Evolutionary conservation across 1,140 invertebrate genomes (phyloP).

Genomic region (Dryas iulia): DNA sequence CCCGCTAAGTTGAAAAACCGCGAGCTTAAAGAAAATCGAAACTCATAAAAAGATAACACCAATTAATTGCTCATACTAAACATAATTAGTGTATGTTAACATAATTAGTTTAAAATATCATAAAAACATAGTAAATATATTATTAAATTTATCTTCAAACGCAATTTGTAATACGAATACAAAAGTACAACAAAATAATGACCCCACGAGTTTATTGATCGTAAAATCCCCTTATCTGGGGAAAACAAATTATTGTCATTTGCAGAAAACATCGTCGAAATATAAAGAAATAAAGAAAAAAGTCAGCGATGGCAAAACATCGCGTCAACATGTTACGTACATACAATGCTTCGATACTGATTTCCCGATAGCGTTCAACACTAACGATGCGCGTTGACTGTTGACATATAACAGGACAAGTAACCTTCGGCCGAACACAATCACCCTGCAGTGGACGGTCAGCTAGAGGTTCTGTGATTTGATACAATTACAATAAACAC

Average conservation of each 20-base stretch:
- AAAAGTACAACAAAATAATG: neutral
- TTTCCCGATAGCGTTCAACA: constrained; percentile 22
- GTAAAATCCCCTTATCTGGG: neutral
- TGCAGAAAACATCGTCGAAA: neutral
- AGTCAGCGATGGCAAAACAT: constrained; percentile 2
- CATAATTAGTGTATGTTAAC: too few species aligned
- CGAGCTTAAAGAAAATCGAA: too few species aligned
- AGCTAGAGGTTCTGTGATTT: neutral
- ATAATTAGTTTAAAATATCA: neutral
- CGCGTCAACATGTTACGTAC: constrained; percentile 5
- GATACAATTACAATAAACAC: neutral
- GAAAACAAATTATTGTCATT: neutral
- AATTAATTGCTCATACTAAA: too few species aligned
- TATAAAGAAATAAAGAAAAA: constrained; percentile 2
- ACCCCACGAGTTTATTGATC: neutral
- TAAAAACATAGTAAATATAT: neutral
- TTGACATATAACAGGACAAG: constrained; percentile 16
- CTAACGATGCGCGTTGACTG: constrained; percentile 21
- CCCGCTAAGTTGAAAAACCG: too few species aligned
- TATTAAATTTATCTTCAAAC: neutral
- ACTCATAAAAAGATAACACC: neutral
- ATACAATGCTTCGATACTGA: constrained; percentile 4
- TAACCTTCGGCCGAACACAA: constrained; percentile 19
- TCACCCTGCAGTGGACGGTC: constrained; percentile 10
- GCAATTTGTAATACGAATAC: neutral